phyloP scores from a whole-genome alignment of 1,140 invertebrate genomes.

The Hyposmocoma kahamanoa region DNA sequence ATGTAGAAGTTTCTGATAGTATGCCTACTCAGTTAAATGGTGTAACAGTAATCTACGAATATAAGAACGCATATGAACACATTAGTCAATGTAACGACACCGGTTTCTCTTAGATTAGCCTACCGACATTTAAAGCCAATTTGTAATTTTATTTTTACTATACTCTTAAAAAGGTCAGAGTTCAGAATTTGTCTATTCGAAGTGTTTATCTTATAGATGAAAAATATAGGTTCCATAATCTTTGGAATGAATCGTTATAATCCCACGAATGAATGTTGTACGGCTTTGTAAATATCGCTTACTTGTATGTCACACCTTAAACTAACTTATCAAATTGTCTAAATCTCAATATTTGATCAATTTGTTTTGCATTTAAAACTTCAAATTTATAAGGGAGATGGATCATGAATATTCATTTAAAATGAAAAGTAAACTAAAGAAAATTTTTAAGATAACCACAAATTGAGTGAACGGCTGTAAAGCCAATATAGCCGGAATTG shows the following conservation, averaged over 20 bases:
- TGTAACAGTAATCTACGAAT: constrained; percentile 44
- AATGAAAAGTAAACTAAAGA: neutral
- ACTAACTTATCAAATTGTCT: neutral
- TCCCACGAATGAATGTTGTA: neutral
- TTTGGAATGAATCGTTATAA: neutral
- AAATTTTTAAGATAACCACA: neutral
- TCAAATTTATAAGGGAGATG: neutral
- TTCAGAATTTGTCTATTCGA: constrained; percentile 31
- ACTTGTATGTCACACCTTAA: neutral
- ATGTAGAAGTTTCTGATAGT: constrained; percentile 48
- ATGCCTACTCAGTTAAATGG: constrained; percentile 43
- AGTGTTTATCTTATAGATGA: neutral
- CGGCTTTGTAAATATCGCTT: neutral
- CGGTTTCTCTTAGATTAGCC: constrained; percentile 38
- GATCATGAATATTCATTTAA: neutral
- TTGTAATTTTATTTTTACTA: constrained; percentile 28
- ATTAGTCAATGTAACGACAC: constrained; percentile 47
- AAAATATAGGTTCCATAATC: too few relatives aligned
- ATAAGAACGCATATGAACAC: constrained; percentile 31
- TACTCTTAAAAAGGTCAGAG: constrained; percentile 36
- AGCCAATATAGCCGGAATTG: constrained; percentile 26
- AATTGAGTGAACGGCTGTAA: constrained; percentile 5
- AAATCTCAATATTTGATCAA: neutral
- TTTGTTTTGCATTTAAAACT: neutral
- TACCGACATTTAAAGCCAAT: constrained; percentile 28